Evolutionary conservation across 2,888 invertebrate species (phyloP), one percentile per base, ranked within the genome.

Genomic region (Epiblema foenella): DNA sequence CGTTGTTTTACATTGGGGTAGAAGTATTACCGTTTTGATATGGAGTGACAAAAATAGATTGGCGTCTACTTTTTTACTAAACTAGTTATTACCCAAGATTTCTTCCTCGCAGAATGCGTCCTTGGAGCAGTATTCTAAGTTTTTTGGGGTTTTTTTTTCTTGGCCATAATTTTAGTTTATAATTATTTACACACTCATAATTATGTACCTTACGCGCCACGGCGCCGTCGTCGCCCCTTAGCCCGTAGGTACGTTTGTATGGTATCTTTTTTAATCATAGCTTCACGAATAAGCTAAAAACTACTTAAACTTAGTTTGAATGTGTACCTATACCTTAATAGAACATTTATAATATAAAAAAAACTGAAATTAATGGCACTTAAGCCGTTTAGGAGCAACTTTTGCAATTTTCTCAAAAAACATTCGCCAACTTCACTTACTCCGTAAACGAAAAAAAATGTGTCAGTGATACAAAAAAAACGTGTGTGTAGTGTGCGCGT

Each of bases 401-500:
- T 42, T 46, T n/a, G 3, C 10, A 20, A 42, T 15, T 24, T 46
- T 7, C 42, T 24, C 17, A 51, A 51, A 51, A 51, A 18, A 0
- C n/a, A n/a, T 9, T 18, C 51, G 51, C 18, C 17, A 39, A 59
- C 37, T 29, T 24, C 29, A 62, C 63, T 63, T 52, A 63, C 63
- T 51, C 52, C 20, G 20, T 11, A 56, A 29, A 29, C 15, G 15
- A 29, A 7, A n/a, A 46, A 56, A 59, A n/a, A 59, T 17, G 29
- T 20, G 17, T 24, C 20, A 59, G n/a, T n/a, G n/a, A 63, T 37
- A 42, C 46, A 8, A 17, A 5, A n/a, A 54, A 11, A 51, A 46
- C 39, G 66, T 60, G 66, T 62, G 66, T 49, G 70, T 68, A 66
- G 37, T 51, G 62, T 64, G 57, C 64, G 42, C 54, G 54, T 81